Percentiles rank a stretch among this genome's conserved stretches.
phyloP scores from a whole-genome alignment of 2,797 vertebrate species.

The Linurgus olivaceus region DNA sequence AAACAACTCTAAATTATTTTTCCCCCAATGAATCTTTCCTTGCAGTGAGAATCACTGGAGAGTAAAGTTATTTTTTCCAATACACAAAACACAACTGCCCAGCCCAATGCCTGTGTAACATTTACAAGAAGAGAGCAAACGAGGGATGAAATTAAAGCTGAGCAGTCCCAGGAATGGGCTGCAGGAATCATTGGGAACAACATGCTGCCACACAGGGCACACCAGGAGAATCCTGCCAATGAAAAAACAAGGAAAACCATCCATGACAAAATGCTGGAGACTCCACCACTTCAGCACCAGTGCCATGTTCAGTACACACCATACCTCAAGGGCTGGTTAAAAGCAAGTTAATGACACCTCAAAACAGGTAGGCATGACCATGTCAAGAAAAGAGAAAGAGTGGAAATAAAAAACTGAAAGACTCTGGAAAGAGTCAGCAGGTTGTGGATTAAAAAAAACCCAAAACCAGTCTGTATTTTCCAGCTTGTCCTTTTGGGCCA shows the following conservation, averaged over 20 bases:
- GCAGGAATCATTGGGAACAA: neutral
- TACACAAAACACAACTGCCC: neutral
- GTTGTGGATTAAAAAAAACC: neutral
- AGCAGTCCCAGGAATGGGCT: neutral
- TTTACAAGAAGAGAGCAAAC: neutral
- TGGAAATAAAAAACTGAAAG: neutral
- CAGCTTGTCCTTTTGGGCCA: neutral
- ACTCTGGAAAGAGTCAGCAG: neutral
- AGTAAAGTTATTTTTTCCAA: conserved; percentile 2
- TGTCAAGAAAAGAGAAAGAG: neutral
- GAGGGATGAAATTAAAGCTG: neutral
- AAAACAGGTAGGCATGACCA: neutral
- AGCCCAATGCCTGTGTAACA: neutral
- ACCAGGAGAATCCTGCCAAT: neutral
- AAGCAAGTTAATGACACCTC: neutral
- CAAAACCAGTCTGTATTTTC: neutral
- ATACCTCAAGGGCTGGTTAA: neutral
- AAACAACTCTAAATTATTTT: neutral
- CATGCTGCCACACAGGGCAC: fast-evolving
- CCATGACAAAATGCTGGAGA: neutral
- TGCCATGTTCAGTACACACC: neutral
- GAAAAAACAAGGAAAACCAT: neutral
- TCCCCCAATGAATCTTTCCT: neutral
- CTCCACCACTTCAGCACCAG: neutral
- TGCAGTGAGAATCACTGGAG: neutral